Conservation (phyloP, 1,140 invertebrate species). For the Aphaenogaster ashmeadi region DNA sequence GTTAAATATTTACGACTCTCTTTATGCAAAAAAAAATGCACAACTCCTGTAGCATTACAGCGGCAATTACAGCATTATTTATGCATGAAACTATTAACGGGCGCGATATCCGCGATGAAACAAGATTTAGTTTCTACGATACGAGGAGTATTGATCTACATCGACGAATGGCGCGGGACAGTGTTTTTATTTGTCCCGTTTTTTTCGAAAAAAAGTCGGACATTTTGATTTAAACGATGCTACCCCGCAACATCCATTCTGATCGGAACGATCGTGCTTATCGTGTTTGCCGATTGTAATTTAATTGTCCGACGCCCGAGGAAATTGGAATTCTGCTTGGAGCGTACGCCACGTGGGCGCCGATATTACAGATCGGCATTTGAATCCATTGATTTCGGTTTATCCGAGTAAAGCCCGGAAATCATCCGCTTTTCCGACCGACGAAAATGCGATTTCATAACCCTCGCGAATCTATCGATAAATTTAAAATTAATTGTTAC, state of each 20-base stretch:
- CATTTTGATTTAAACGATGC: conserved; percentile 75
- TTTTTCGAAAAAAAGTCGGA: conserved; percentile 43
- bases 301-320: conserved; percentile 84
- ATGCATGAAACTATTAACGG: conserved; percentile 16
- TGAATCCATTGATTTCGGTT: conserved; percentile 77
- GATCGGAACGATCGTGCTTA: conserved; percentile 76
- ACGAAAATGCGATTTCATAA: conserved; percentile 74
- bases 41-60: neutral
- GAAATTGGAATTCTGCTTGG: conserved; percentile 84
- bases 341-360: conserved; percentile 70
- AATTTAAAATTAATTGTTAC: conserved; percentile 56
- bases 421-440: conserved; percentile 71
- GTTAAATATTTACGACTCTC: conserved; percentile 43
- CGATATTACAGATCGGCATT: conserved; percentile 76
- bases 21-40: neutral
- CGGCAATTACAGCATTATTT: conserved; percentile 37
- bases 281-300: conserved; percentile 84
- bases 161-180: conserved; percentile 39
- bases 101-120: conserved; percentile 1
- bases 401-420: conserved; percentile 72
- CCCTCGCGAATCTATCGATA: conserved; percentile 61
- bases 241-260: conserved; percentile 76
- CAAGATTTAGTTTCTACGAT: conserved; percentile 16
- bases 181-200: conserved; percentile 37
- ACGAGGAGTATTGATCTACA: conserved; percentile 41